Evolutionary conservation across 2,888 invertebrate genomes (phyloP).

Genomic region (Thelaira solivaga): DNA sequence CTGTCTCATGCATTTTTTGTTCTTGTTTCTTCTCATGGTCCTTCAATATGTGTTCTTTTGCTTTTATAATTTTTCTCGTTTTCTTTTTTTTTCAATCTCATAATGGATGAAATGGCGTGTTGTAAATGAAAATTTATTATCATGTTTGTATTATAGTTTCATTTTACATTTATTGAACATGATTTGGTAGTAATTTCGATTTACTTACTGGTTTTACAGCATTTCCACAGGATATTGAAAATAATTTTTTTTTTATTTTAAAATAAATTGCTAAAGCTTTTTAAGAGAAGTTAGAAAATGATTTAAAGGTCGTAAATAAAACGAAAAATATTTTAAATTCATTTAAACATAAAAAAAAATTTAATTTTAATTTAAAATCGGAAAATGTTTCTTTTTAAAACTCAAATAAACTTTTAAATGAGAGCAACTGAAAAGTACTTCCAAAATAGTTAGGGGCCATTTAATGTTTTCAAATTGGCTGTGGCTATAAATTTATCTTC

Average conservation of each 20-base stretch:
- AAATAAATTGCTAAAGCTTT: background rate
- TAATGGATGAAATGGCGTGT: slow-evolving; percentile 53
- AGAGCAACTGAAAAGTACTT: too few relatives aligned
- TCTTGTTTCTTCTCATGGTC: too few relatives aligned
- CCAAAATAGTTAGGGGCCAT: too few relatives aligned
- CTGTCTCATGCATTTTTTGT: background rate
- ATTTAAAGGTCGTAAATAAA: too few relatives aligned
- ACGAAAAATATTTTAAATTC: too few relatives aligned
- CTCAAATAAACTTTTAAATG: too few relatives aligned
- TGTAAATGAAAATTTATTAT: slow-evolving; percentile 57
- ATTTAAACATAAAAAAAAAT: too few relatives aligned
- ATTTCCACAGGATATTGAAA: background rate
- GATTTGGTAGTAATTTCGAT: slow-evolving; percentile 45
- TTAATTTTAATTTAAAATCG: too few relatives aligned
- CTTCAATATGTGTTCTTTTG: background rate
- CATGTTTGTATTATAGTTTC: slow-evolving; percentile 36
- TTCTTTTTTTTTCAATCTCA: background rate
- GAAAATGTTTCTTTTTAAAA: too few relatives aligned
- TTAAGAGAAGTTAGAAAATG: too few relatives aligned
- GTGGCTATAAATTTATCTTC: too few relatives aligned
- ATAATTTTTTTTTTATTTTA: background rate
- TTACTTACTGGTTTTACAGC: slow-evolving; percentile 29
- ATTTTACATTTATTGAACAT: slow-evolving; percentile 55
- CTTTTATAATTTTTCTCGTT: background rate
- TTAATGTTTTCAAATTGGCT: too few relatives aligned